Evolutionary conservation across 1,140 invertebrate genomes (phyloP).

Genomic region (Panagrolaimus sp.): DNA sequence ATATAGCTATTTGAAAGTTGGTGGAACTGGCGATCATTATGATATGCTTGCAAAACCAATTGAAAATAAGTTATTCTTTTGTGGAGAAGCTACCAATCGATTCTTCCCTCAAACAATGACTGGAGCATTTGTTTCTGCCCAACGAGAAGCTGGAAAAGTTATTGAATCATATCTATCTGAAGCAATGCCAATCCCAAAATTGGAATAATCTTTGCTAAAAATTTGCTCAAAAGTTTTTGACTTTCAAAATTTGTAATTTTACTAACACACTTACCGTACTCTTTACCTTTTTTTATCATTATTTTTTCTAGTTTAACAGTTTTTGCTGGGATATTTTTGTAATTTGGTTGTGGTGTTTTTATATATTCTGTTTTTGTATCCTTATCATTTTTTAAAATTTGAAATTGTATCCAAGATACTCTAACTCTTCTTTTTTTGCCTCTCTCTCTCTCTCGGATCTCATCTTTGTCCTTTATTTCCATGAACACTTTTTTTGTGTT

Average conservation of each 20-base stretch:
- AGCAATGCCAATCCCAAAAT: no score
- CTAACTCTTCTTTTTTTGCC: no score
- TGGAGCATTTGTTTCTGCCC: constrained; percentile 61
- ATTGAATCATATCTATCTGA: constrained; percentile 9
- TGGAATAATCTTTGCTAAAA: no score
- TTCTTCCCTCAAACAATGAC: constrained; percentile 61
- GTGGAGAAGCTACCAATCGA: constrained; percentile 62
- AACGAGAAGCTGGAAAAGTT: constrained; percentile 27
- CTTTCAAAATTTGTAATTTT: no score
- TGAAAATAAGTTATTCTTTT: constrained; percentile 61
- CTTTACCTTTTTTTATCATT: constrained; percentile 2
- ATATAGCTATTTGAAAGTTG: constrained; percentile 61
- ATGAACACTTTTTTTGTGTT: no score
- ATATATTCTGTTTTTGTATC: background rate
- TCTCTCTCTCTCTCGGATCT: no score
- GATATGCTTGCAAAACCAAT: constrained; percentile 59
- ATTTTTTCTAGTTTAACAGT: background rate
- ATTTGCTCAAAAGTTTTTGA: no score
- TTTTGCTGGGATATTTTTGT: background rate
- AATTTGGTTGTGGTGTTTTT: constrained; percentile 6
- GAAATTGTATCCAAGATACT: no score
- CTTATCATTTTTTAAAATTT: no score
- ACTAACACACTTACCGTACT: no score
- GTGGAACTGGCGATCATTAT: constrained; percentile 57
- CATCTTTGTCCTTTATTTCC: no score